Base-by-base conservation (phyloP, 2,113 vertebrate species). In the Suricata suricatta region DNA sequence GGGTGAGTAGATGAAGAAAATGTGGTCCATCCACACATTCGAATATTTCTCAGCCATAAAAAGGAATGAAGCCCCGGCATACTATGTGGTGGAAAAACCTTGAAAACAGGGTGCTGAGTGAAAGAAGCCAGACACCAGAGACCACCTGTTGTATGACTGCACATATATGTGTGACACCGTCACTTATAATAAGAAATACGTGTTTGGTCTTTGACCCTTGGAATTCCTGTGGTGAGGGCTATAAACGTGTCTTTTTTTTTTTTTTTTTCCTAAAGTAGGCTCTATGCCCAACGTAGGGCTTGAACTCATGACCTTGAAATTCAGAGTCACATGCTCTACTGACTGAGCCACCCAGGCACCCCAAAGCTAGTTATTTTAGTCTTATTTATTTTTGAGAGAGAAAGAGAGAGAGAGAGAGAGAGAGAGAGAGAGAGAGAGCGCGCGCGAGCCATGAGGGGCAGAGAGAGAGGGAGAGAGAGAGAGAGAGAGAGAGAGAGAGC, bases 11-110 rank as follows among this genome's bases (percentile, higher is more conserved):
- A 71, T 27, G 72, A 50, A 47, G 50, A 23, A 50, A 33, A 23
- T 1, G 0, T 14, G 71, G 17, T 33, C 12, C 4, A 8, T 33
- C 31, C 29, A 3, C 19, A 21, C 3, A 6, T 5, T 35, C 10
- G 57, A 74, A 12, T 14, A n/a, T 19, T 17, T 74, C 29, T 90
- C 79, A 57, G 35, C 23, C 2, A 0, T 7, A 23, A 50, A 68
- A 29, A 16, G 12, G 38, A 79, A 7, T 4, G 21, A 60, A 31
- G 38, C 29, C 3, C 47, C 5, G 35, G 33, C 19, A 54, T 12
- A 11, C 2, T 2, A 5, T 16, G 4, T 5, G 13, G 16, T 1
- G 29, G 54, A 33, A 19, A 19, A 41, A 19, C 19, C 41, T 11
- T 3, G 27, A 71, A 72, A 38, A 50, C 15, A 44, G 41, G 25